Evolutionary conservation across 2,888 invertebrate genomes (phyloP).

Genomic region (Nomada flava): DNA sequence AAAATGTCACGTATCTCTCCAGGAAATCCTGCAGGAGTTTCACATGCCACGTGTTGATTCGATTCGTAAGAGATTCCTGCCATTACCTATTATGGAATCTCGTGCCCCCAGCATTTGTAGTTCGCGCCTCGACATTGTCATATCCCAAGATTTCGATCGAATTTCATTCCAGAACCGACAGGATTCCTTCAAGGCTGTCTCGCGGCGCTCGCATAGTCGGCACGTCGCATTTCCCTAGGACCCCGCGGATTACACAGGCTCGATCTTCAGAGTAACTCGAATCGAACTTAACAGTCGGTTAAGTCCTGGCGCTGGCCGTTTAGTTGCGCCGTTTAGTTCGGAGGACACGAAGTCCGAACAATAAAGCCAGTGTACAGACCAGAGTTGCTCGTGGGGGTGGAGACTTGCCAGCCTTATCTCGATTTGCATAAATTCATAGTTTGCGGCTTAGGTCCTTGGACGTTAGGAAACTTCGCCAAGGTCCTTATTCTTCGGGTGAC

Average conservation of each 20-base stretch:
- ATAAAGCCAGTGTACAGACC: constrained; percentile 68
- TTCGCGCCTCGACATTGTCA: constrained; percentile 36
- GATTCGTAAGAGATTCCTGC: constrained; percentile 47
- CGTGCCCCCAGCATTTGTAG: constrained; percentile 13
- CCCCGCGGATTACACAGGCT: constrained; percentile 62
- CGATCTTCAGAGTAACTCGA: constrained; percentile 74
- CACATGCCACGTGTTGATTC: constrained; percentile 47
- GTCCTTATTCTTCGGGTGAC: constrained; percentile 37
- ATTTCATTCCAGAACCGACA: constrained; percentile 11
- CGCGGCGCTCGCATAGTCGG: constrained; percentile 39
- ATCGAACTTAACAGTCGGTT: constrained; percentile 80
- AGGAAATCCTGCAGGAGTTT: neutral
- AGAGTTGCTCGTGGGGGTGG: constrained; percentile 67
- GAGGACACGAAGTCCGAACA: constrained; percentile 66
- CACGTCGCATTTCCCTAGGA: constrained; percentile 51
- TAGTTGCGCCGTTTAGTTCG: constrained; percentile 63
- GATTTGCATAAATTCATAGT: constrained; percentile 84
- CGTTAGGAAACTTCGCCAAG: constrained; percentile 72
- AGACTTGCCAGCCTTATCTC: constrained; percentile 82
- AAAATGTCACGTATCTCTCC: neutral
- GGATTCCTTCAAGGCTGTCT: constrained; percentile 50
- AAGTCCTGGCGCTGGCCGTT: constrained; percentile 73
- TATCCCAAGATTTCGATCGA: constrained; percentile 55
- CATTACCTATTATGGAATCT: constrained; percentile 39
- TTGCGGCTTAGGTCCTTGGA: constrained; percentile 77